Base-by-base conservation (phyloP, 1,140 invertebrate genomes). In the Nymphalis io region DNA sequence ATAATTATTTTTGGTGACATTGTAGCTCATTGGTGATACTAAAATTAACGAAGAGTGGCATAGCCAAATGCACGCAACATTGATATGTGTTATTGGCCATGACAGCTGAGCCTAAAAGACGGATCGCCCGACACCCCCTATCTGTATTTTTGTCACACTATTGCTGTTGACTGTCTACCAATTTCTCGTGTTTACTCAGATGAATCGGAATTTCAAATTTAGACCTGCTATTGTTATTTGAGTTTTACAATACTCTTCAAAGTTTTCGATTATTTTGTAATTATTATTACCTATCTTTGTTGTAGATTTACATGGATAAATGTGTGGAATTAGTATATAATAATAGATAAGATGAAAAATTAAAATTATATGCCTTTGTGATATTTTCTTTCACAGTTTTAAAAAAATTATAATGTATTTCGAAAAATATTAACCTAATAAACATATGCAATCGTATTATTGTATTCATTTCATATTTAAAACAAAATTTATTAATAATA, bases 61-160 rank as follows among this genome's bases (percentile, higher is more conserved):
- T 80, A 77, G 86, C 83, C 82, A 87, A 85, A 84, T 83, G 85
- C 79, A 88, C 82, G 87, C 79, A 73, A 84, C 88, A 85, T 88
- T 87, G 89, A 87, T 79, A 76, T 75, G 68, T 79, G 83, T 82
- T 88, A 90, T 90, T 87, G 87, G 78, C 81, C 83, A 81, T 89
- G 85, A 90, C 88, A 86, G 74, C 73, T 20, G 33, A 77, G 73
- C 75, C 73, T 76, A 76, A 72, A 74, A 64, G 60, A 67, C 75
- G 75, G 71, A 80, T 77, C 73, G 75, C 63, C 74, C 68, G 72
- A 67, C 76, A 75, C 78, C 82, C 23, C 81, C 77, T 72, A 85
- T 81, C 77, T 79, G 79, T 89, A 88, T 89, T 88, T 87, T 83
- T 82, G 84, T 88, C 80, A 66, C 74, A 70, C 55, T 65, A 74